A percentile compares a stretch with the other conserved stretches of the same genome.
phyloP scores from a whole-genome alignment of 2,797 vertebrate species.

The Enteromius paludinosus region DNA sequence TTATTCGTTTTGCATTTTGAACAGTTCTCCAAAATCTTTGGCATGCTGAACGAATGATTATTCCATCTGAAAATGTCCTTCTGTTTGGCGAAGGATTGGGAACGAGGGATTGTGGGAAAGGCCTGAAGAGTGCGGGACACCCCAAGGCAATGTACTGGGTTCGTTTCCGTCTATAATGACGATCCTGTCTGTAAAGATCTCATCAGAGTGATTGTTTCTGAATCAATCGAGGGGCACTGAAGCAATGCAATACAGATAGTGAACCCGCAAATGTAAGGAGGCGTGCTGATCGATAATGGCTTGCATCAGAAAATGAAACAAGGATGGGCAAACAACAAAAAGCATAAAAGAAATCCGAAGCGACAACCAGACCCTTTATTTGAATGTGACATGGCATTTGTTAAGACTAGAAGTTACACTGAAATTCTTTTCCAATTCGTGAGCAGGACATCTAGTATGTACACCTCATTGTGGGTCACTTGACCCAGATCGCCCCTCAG shows the following conservation, averaged over 20 bases:
- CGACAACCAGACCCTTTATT: constrained; percentile 25
- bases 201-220: not conserved
- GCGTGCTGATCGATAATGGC: not conserved
- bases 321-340: not conserved
- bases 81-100: not conserved
- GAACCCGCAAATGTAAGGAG: not conserved
- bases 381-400: constrained; percentile 14
- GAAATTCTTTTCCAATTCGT: constrained; percentile 64
- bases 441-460: constrained; percentile 68
- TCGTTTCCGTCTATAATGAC: not conserved
- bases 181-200: not conserved
- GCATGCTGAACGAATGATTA: not conserved
- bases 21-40: not conserved
- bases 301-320: constrained; percentile 8
- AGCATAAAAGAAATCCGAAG: not conserved
- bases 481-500: constrained; percentile 67
- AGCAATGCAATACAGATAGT: not conserved
- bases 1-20: not conserved
- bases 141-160: not conserved
- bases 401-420: not conserved
- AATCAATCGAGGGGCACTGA: not conserved
- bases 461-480: constrained; percentile 59
- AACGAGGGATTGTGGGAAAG: not conserved
- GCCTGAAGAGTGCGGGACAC: not conserved
- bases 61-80: not conserved